A percentile compares a stretch with the other conserved stretches of the same genome.
Evolutionary conservation across 2,113 vertebrate genomes (phyloP).

Genomic region (Laticauda colubrina): DNA sequence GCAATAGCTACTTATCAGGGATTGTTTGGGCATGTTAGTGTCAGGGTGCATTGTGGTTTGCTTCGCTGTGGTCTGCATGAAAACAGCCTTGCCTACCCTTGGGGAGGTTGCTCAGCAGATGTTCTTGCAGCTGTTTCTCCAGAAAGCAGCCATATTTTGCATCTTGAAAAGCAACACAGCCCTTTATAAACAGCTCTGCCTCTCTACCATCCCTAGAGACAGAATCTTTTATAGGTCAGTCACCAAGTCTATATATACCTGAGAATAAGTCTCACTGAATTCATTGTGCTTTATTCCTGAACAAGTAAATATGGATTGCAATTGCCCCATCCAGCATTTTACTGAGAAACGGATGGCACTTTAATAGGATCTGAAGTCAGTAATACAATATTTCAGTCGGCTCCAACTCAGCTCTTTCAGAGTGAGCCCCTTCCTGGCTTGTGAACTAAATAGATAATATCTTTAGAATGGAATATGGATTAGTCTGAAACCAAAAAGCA

Average conservation of each 20-base stretch:
- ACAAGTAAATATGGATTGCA: neutral
- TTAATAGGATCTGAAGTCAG: neutral
- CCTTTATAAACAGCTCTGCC: neutral
- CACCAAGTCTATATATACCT: neutral
- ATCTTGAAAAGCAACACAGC: neutral
- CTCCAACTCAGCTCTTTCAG: neutral
- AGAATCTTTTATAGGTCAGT: neutral
- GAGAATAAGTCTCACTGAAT: neutral
- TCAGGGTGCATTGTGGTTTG: neutral
- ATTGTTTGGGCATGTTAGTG: neutral
- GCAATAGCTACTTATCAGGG: neutral
- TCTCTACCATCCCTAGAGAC: neutral
- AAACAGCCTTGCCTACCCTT: neutral
- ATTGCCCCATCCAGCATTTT: neutral
- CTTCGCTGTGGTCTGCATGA: neutral
- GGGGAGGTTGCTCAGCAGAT: neutral
- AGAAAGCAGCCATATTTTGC: neutral
- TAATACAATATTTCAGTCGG: neutral
- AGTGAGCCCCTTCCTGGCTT: neutral
- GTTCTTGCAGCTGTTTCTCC: slow-evolving; percentile 5
- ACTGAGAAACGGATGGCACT: neutral
- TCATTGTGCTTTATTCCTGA: neutral
- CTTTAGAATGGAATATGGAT: neutral
- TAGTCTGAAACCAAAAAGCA: neutral
- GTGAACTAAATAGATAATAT: neutral